phyloP scores from a whole-genome alignment of 2,888 invertebrate species.

The Drosophila birchii region DNA sequence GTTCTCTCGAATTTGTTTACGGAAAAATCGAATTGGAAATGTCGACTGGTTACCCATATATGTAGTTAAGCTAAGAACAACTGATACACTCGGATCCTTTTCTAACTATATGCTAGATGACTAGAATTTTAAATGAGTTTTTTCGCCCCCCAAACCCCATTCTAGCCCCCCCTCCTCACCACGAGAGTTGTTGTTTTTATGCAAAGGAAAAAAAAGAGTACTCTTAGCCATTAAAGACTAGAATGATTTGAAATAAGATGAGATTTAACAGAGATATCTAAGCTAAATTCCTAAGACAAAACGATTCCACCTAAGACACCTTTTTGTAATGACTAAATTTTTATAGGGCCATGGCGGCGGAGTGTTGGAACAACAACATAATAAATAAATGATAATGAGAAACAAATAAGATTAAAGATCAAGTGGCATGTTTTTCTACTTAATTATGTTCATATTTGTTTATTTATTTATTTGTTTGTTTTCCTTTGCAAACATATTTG shows the following conservation, averaged over 20 bases:
- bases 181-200: constrained; percentile 42
- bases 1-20: constrained; percentile 53
- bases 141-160: constrained; percentile 11
- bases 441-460: constrained; percentile 9
- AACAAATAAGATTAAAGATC: constrained; percentile 37
- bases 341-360: constrained; percentile 55
- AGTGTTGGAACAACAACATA: constrained; percentile 25
- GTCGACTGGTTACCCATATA: constrained; percentile 70
- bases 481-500: constrained; percentile 11
- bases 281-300: constrained; percentile 80
- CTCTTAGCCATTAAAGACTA: constrained; percentile 73
- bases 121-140: constrained; percentile 35
- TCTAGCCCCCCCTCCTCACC: constrained; percentile 22
- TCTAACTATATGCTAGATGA: constrained; percentile 30
- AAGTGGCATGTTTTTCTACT: constrained; percentile 52
- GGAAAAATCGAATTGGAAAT: constrained; percentile 37
- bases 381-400: constrained; percentile 42
- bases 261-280: constrained; percentile 69
- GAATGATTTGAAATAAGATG: constrained; percentile 77
- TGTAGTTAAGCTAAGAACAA: constrained; percentile 70
- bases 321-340: constrained; percentile 76
- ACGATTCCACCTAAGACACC: constrained; percentile 80
- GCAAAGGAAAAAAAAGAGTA: constrained; percentile 29
- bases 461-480: background rate
- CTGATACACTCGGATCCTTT: constrained; percentile 37